Evolutionary conservation across 2,888 invertebrate species (phyloP).

Genomic region (Amaurobius ferox): DNA sequence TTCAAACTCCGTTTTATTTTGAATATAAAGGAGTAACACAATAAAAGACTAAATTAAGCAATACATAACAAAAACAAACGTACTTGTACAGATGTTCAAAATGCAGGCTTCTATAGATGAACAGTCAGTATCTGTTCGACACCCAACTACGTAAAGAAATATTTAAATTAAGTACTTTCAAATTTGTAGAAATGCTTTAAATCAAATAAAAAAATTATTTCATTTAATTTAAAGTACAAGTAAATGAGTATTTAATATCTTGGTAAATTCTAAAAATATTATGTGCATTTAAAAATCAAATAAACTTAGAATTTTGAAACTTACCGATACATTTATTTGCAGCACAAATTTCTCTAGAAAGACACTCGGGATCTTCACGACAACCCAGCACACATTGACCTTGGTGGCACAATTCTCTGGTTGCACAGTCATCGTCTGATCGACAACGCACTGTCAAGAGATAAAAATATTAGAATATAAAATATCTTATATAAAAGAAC

Average conservation of each 20-base stretch:
- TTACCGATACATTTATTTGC: constrained; percentile 84
- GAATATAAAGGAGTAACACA: too few relatives aligned
- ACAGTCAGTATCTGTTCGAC: constrained; percentile 86
- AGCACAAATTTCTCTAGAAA: constrained; percentile 89
- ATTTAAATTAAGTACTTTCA: not conserved
- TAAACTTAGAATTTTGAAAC: not conserved
- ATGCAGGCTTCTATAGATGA: constrained; percentile 83
- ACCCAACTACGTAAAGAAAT: constrained; percentile 79
- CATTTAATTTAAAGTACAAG: too few relatives aligned
- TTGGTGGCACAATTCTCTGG: constrained; percentile 72
- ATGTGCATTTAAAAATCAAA: not conserved
- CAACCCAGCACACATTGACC: constrained; percentile 84
- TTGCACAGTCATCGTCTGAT: constrained; percentile 73
- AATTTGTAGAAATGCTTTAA: too few relatives aligned
- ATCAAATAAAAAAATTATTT: too few relatives aligned
- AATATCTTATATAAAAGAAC: not conserved
- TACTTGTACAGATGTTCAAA: constrained; percentile 85
- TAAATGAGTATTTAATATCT: too few relatives aligned
- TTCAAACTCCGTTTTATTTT: too few relatives aligned
- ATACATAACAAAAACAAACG: not conserved
- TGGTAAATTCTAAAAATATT: not conserved
- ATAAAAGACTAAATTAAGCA: not conserved
- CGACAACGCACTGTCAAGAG: constrained; percentile 70
- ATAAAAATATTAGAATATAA: not conserved
- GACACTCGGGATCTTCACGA: constrained; percentile 87